A percentile compares a stretch with the other conserved stretches of the same genome.
Conservation (phyloP, 1,140 invertebrate species). For the Drosophila nannoptera region DNA sequence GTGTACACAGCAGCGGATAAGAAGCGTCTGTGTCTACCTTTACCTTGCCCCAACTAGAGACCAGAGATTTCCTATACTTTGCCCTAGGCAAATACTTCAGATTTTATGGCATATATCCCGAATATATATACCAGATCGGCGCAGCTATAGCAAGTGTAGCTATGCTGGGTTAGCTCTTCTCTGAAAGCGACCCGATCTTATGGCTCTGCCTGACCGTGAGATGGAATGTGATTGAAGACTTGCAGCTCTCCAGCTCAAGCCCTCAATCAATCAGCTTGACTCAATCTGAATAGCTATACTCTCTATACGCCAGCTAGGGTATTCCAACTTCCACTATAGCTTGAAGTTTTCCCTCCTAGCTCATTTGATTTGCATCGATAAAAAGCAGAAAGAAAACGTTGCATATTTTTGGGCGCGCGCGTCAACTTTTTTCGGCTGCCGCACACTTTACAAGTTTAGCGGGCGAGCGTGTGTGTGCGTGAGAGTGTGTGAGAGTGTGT, state of each 20-base stretch:
- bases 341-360: conserved; percentile 3
- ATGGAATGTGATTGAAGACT: no score
- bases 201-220: no score
- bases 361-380: conserved; percentile 28
- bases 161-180: no score
- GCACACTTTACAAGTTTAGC: conserved; percentile 40
- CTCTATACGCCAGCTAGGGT: neutral
- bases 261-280: no score
- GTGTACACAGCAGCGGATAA: conserved; percentile 10
- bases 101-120: no score
- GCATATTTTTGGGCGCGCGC: conserved; percentile 46
- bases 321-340: conserved; percentile 3
- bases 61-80: neutral
- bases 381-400: conserved; percentile 25
- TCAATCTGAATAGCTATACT: no score
- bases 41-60: conserved; percentile 9
- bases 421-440: conserved; percentile 11
- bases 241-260: no score
- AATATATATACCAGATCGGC: no score
- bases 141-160: no score
- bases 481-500: neutral
- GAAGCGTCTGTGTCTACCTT: neutral
- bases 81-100: neutral
- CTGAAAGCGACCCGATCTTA: no score
- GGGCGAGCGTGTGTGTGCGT: neutral